A percentile compares a stretch with the other conserved stretches of the same genome.
phyloP scores from a whole-genome alignment of 2,888 invertebrate genomes.

The Corythucha ciliata region DNA sequence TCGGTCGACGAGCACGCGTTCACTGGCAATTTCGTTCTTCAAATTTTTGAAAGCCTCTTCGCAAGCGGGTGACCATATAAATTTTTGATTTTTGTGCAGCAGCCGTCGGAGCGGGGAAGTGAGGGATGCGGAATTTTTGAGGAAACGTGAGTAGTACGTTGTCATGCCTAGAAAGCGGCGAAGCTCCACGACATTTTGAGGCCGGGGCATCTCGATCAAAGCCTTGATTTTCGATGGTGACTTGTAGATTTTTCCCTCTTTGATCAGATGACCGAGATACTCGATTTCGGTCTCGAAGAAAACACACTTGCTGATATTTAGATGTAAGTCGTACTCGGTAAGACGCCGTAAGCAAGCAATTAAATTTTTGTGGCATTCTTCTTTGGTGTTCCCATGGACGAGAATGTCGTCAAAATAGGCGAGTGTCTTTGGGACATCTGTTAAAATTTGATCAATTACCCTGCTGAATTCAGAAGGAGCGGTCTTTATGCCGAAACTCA shows the following conservation, averaged over 20 bases:
- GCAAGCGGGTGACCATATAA: background rate
- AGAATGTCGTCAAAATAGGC: background rate
- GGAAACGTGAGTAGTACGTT: conserved; percentile 6
- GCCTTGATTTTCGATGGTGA: conserved; percentile 7
- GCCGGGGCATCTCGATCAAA: background rate
- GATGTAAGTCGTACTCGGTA: conserved; percentile 10
- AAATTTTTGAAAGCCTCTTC: background rate
- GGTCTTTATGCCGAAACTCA: conserved; percentile 12
- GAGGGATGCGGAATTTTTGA: background rate
- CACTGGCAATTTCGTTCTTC: background rate
- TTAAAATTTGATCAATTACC: background rate
- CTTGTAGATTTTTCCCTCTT: background rate
- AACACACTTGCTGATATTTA: conserved; percentile 3
- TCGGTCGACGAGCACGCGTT: conserved; percentile 22
- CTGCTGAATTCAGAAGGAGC: conserved; percentile 14
- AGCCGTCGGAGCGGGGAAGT: conserved; percentile 4
- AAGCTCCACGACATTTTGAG: background rate
- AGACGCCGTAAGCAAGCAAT: background rate
- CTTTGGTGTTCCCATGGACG: background rate
- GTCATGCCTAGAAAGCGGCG: conserved; percentile 5
- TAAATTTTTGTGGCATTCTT: background rate
- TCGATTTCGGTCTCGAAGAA: conserved; percentile 1
- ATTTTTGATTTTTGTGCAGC: background rate
- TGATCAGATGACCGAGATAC: conserved; percentile 6
- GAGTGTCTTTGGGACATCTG: background rate